Percentiles rank a stretch among this genome's conserved stretches.
phyloP scores from a whole-genome alignment of 1,140 invertebrate species.

The Philotrypesis tridentata region DNA sequence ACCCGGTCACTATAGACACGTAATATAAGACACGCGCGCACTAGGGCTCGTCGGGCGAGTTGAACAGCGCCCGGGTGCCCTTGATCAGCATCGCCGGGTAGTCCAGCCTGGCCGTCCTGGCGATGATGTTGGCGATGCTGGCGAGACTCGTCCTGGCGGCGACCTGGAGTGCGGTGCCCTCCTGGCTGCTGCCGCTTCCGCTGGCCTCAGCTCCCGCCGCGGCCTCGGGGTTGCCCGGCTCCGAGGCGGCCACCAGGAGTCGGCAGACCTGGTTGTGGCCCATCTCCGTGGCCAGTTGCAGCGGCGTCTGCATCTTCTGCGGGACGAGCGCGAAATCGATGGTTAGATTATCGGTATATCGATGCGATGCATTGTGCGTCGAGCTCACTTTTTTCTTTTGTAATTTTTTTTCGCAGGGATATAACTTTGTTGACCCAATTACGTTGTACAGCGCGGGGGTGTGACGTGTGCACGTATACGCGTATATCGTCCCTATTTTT shows the following conservation, averaged over 20 bases:
- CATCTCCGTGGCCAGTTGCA: slow-evolving; percentile 82
- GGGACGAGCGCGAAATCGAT: too few species aligned
- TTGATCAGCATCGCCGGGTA: slow-evolving; percentile 58
- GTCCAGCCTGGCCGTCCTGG: slow-evolving; percentile 82
- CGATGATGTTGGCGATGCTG: slow-evolving; percentile 88
- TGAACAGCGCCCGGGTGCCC: slow-evolving; percentile 28
- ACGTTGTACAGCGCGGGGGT: too few species aligned
- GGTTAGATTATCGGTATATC: too few species aligned
- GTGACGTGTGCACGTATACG: too few species aligned
- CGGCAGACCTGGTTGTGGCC: slow-evolving; percentile 81
- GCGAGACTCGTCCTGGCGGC: slow-evolving; percentile 88
- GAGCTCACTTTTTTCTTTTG: too few species aligned
- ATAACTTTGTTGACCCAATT: too few species aligned
- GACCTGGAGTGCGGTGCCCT: slow-evolving; percentile 79
- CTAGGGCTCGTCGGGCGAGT: neutral
- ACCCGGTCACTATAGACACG: neutral
- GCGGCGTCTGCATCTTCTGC: slow-evolving; percentile 80
- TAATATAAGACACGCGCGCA: neutral
- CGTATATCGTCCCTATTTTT: too few species aligned
- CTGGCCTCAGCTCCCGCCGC: too few species aligned
- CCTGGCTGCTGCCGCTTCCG: slow-evolving; percentile 18
- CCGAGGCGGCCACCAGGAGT: slow-evolving; percentile 74
- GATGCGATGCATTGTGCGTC: too few species aligned
- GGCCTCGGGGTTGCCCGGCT: neutral
- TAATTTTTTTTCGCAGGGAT: too few species aligned